A percentile compares a stretch with the other conserved stretches of the same genome.
Conservation (phyloP, 1,140 invertebrate species). For the Holcopasites calliopsidis region DNA sequence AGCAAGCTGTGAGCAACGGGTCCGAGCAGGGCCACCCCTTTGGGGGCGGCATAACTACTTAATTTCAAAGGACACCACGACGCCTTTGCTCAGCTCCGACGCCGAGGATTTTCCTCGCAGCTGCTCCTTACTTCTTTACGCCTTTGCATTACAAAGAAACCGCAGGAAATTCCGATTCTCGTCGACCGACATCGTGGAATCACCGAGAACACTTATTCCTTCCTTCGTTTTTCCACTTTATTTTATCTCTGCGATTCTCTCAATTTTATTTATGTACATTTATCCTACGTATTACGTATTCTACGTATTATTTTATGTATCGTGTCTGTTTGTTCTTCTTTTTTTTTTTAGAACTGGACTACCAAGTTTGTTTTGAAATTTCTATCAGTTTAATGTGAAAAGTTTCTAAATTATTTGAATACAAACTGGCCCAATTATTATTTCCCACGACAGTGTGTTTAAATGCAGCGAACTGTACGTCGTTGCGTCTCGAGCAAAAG, state of each 20-base stretch:
- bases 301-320: too few relatives aligned
- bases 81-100: slow-evolving; percentile 47
- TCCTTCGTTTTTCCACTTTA: slow-evolving; percentile 58
- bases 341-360: too few relatives aligned
- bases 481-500: background rate
- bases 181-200: slow-evolving; percentile 48
- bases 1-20: slow-evolving; percentile 49
- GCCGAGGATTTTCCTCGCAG: slow-evolving; percentile 42
- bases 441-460: too few relatives aligned
- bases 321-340: too few relatives aligned
- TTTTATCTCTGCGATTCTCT: background rate
- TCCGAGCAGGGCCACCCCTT: slow-evolving; percentile 47
- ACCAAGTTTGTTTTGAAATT: too few relatives aligned
- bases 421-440: too few relatives aligned
- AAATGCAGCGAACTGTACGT: background rate
- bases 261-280: background rate
- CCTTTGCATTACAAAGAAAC: slow-evolving; percentile 77
- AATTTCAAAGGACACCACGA: slow-evolving; percentile 70
- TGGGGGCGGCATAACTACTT: slow-evolving; percentile 73
- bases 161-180: slow-evolving; percentile 73
- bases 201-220: slow-evolving; percentile 50
- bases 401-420: too few relatives aligned
- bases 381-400: too few relatives aligned
- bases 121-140: slow-evolving; percentile 49
- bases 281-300: background rate